A percentile compares a stretch with the other conserved stretches of the same genome.
phyloP scores from a whole-genome alignment of 2,113 vertebrate genomes.

The Dasypus novemcinctus region DNA sequence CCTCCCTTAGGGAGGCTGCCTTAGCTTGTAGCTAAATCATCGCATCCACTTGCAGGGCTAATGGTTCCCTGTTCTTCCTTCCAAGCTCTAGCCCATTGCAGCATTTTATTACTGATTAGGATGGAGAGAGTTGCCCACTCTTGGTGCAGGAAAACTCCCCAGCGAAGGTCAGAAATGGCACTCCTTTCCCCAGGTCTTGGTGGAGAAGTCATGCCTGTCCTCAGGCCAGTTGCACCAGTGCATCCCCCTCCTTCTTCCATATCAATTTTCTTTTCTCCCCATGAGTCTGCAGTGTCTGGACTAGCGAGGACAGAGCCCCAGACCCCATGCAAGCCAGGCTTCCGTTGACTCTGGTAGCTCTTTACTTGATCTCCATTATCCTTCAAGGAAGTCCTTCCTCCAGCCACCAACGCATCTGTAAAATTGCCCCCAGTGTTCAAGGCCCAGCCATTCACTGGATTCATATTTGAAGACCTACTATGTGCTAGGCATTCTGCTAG shows the following conservation, averaged over 20 bases:
- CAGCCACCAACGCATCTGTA: not conserved
- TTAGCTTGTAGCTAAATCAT: slow-evolving; percentile 68
- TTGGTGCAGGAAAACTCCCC: not conserved
- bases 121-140: slow-evolving; percentile 67
- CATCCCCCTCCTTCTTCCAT: not conserved
- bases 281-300: not conserved
- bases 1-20: slow-evolving; percentile 69
- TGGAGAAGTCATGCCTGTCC: not conserved
- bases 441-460: not conserved
- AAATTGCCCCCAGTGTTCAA: not conserved
- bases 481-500: fast-evolving
- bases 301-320: fast-evolving
- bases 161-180: not conserved
- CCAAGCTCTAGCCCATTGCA: slow-evolving; percentile 56
- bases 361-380: not conserved
- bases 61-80: slow-evolving; percentile 59
- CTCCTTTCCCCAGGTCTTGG: not conserved
- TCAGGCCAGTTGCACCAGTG: not conserved
- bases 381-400: not conserved
- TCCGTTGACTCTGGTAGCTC: too few relatives aligned
- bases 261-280: too few relatives aligned
- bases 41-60: slow-evolving; percentile 67
- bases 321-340: not conserved
- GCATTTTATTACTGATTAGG: slow-evolving; percentile 62
- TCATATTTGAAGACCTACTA: fast-evolving